phyloP scores from a whole-genome alignment of 2,113 vertebrate genomes.

The Tapirus terrestris region DNA sequence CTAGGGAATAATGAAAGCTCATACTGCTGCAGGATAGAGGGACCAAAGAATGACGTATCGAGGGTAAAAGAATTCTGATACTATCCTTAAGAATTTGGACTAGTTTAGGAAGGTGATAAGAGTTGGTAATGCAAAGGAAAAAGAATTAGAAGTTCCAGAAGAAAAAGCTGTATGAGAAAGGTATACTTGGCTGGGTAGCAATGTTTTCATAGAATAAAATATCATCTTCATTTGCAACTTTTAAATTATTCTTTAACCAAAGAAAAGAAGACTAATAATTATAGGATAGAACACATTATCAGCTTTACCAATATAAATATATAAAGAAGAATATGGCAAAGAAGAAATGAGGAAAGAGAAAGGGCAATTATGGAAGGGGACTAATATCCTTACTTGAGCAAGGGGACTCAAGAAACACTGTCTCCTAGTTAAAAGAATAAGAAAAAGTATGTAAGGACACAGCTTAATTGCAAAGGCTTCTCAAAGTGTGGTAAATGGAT shows the following conservation, averaged over 20 bases:
- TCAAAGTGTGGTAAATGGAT: background rate
- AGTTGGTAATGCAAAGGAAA: background rate
- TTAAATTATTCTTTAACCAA: slow-evolving; percentile 6
- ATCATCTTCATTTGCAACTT: background rate
- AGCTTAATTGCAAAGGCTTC: background rate
- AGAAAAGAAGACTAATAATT: background rate
- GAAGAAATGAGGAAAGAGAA: background rate
- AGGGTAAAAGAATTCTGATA: background rate
- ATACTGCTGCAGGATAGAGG: background rate
- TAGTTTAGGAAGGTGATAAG: background rate
- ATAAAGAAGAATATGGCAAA: background rate
- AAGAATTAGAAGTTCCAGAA: background rate
- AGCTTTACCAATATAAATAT: background rate
- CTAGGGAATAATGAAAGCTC: background rate
- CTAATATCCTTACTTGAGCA: background rate
- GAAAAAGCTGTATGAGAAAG: background rate
- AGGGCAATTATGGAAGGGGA: background rate
- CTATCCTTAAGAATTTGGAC: background rate
- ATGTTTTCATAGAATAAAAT: slow-evolving; percentile 8
- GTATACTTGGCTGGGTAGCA: background rate
- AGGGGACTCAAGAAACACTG: slow-evolving; percentile 13
- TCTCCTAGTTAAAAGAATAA: background rate
- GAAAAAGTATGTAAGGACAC: background rate
- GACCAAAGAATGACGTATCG: background rate
- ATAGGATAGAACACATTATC: background rate